These are phyloP conservation scores for Saguinus imperator DNA, from an alignment of 2,113 vertebrate genomes.

Conservation along the genomic window DNA sequence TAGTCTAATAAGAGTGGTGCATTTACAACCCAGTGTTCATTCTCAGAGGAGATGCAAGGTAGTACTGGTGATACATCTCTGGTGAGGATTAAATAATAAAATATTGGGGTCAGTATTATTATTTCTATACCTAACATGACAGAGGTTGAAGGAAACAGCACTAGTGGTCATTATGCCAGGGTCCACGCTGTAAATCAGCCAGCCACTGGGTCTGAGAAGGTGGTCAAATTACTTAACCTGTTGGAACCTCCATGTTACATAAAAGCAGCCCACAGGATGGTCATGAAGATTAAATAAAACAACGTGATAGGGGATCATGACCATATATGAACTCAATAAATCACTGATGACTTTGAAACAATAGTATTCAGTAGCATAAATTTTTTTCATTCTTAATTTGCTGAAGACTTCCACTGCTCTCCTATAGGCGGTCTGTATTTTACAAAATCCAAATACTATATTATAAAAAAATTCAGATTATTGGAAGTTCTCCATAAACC, in stretches of 20 bases:
- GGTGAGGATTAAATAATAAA: neutral
- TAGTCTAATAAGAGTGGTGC: neutral
- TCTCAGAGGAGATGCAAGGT: neutral
- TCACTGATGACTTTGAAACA: neutral
- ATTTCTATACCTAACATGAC: neutral
- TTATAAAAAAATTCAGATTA: neutral
- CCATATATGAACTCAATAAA: neutral
- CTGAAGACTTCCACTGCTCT: neutral
- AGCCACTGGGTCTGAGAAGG: neutral
- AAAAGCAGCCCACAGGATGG: neutral
- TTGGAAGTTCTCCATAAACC: neutral
- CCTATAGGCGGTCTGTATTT: neutral
- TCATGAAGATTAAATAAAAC: neutral
- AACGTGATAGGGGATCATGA: neutral
- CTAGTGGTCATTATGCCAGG: neutral
- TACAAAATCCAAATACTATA: neutral
- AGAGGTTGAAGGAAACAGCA: neutral
- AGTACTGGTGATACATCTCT: neutral
- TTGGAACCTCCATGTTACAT: neutral
- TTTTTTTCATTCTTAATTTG: neutral
- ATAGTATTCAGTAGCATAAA: neutral
- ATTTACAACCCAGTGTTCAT: neutral
- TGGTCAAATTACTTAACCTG: neutral
- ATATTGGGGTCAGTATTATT: neutral
- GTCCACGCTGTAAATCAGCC: neutral